Base-by-base conservation (phyloP, 1,140 invertebrate genomes). In the Thaumetopoea pityocampa region DNA sequence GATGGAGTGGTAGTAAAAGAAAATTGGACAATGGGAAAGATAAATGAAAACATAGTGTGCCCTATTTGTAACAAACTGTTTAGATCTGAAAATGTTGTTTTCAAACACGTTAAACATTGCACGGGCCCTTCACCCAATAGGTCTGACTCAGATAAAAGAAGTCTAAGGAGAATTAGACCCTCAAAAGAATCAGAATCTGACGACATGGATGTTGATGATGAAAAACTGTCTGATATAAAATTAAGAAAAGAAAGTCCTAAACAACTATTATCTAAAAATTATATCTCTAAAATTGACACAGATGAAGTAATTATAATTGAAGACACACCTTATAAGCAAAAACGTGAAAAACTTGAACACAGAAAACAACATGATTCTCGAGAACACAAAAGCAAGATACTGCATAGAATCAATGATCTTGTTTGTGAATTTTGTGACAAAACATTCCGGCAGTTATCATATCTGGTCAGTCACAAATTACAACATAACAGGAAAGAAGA, bases 51-150 rank as follows among this genome's bases (percentile, higher is more conserved):
- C 37, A 84, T 84, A 22, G 66, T 84, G 11, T 86, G 85, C 45
- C 85, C 85, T 14, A 85, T 86, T 38, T 86, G 85, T 36, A 74
- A 67, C 17, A 86, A 86, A 64, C 49, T 83, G 7, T 86, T 85
- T 44, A 60, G 85, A 33, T 79, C 80, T 23, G 73, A 85, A 54
- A 85, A 85, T 59, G 83, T 86, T 17, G 71, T 86, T 14, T 81
- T 84, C 45, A 86, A 85, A 66, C 85, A 86, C 46, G 85, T 85
- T 1, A 85, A 86, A 49, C 85, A 86, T 64, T 86, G 85, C 38
- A 76, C 78, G 1, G 85, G 82, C 1, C 76, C 74, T 6, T 84
- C 81, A 2, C 72, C 73, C 3, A 82, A 62, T 44, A 59, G 72
- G 47, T 76, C 77, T 29, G 80, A 80, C 24, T 76, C 76, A n/a